phyloP scores from a whole-genome alignment of 2,113 vertebrate genomes.

The Felis chaus region DNA sequence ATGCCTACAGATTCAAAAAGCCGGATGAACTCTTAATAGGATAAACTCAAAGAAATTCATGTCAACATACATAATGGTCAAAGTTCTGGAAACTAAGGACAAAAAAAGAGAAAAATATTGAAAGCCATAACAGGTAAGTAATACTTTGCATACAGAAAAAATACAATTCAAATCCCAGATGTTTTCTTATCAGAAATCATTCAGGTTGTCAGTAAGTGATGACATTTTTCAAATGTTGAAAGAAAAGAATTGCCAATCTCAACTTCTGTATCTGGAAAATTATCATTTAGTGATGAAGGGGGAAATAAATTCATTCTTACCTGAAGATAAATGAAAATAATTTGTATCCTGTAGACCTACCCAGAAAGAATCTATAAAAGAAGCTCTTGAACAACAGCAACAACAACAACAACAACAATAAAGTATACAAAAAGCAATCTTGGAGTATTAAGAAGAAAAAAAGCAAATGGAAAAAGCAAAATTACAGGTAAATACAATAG shows the following conservation, averaged over 20 bases:
- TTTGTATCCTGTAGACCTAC: background rate
- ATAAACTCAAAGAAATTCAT: background rate
- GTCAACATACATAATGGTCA: background rate
- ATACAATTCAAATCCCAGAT: background rate
- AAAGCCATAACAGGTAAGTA: background rate
- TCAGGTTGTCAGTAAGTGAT: background rate
- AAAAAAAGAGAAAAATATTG: background rate
- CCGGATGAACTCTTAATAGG: background rate
- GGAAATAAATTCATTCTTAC: background rate
- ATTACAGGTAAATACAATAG: background rate
- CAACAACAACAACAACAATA: background rate
- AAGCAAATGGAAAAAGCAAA: background rate
- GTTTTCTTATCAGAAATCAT: background rate
- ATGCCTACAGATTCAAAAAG: background rate
- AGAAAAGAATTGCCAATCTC: background rate
- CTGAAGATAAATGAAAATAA: background rate
- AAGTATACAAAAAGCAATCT: background rate
- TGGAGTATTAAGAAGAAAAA: background rate
- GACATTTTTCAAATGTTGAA: background rate
- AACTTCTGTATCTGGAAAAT: background rate
- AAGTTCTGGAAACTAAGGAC: background rate
- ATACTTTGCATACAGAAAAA: background rate
- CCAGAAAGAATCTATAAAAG: background rate
- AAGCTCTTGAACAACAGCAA: background rate
- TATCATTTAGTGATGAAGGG: background rate